Conservation (phyloP, 1,140 invertebrate species). For the Ladona fulva region DNA sequence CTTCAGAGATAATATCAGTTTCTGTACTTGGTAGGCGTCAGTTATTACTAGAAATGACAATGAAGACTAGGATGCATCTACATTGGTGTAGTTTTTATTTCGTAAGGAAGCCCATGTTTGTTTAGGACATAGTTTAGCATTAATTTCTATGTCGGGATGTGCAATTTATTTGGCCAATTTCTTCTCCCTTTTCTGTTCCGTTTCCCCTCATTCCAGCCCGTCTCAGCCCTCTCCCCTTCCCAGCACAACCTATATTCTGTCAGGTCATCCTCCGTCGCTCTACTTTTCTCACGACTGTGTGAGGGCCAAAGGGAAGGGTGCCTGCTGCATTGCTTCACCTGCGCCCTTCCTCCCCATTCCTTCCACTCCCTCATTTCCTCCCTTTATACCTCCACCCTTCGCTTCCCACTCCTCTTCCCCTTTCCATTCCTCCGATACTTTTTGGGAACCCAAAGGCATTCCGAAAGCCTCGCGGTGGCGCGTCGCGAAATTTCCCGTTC, state of each 20-base stretch:
- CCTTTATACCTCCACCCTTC: too few species aligned
- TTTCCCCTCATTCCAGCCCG: neutral
- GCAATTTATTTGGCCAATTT: neutral
- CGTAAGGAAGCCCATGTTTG: too few species aligned
- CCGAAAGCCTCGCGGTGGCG: too few species aligned
- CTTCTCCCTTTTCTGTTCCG: neutral
- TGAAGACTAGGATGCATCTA: too few species aligned
- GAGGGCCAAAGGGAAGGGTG: neutral
- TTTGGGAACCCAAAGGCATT: too few species aligned
- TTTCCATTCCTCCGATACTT: neutral
- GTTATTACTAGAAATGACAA: too few species aligned
- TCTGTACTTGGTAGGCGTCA: too few species aligned
- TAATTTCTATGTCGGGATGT: neutral
- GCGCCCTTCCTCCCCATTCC: neutral
- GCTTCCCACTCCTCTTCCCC: neutral
- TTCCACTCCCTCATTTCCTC: too few species aligned
- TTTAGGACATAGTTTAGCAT: too few species aligned
- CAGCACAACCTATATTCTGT: neutral
- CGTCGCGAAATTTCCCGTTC: too few species aligned
- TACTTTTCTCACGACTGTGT: neutral
- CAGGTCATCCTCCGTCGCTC: neutral
- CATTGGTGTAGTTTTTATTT: too few species aligned
- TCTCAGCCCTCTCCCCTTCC: neutral
- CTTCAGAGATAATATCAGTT: too few species aligned
- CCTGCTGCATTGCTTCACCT: neutral